Evolutionary conservation across 2,888 invertebrate genomes (phyloP), one percentile per base, ranked within the genome.

Genomic region (Orchesellides sinensis): DNA sequence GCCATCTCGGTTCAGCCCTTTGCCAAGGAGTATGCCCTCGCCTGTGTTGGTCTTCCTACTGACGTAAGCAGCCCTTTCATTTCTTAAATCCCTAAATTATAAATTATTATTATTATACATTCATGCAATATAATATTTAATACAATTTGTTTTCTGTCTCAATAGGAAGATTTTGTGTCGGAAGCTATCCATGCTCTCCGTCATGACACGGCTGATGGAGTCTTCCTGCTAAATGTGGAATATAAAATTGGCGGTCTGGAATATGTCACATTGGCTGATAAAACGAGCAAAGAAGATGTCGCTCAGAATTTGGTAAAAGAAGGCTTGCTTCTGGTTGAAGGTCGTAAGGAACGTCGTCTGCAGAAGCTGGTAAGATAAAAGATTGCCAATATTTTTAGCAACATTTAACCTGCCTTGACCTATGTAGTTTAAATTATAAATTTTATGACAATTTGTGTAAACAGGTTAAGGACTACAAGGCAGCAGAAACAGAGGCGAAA

Each of bases 21-120:
- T 89, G 98, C 98, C 0, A 93, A 92, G n/a, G 97, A 98, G 90
- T 98, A 96, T 90, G 91, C 92, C 1, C 91, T 99, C 81, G 97
- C 97, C 32, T 95, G 96, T 89, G 93, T 96, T 32, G 92, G 93
- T 88, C 93, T 97, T 89, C 97, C 98, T 6, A 91, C 93, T 77
- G 98, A 99, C 91, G 95, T 95, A 90, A 91, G 92, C 91, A n/a
- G n/a, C n/a, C n/a, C n/a, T n/a, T n/a, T n/a, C n/a, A n/a, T n/a
- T n/a, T n/a, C n/a, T n/a, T n/a, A n/a, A n/a, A n/a, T n/a, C n/a
- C n/a, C n/a, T n/a, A n/a, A n/a, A n/a, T n/a, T n/a, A n/a, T n/a
- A n/a, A n/a, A n/a, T n/a, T n/a, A n/a, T n/a, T n/a, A n/a, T n/a
- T n/a, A n/a, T n/a, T n/a, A n/a, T n/a, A n/a, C n/a, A n/a, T n/a